phyloP scores from a whole-genome alignment of 2,113 vertebrate species.

The Rissa tridactyla region DNA sequence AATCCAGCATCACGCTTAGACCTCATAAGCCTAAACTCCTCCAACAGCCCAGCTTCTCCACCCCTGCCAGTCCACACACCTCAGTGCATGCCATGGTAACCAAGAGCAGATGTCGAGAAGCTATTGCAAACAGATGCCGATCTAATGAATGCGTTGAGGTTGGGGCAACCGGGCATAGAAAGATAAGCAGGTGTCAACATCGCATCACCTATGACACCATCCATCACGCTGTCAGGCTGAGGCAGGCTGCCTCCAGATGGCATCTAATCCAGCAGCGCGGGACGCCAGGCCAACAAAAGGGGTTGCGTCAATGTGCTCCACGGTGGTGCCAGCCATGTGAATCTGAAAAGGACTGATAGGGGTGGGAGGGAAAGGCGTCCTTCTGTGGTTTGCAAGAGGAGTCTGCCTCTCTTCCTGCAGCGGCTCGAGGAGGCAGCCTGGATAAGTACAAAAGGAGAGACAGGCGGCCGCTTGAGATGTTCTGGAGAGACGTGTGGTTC shows the following conservation, averaged over 20 bases:
- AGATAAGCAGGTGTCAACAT: conserved; percentile 63
- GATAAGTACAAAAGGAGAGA: neutral
- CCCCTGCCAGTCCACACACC: conserved; percentile 4
- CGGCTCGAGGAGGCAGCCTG: neutral
- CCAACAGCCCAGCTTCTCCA: neutral
- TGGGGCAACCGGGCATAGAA: neutral
- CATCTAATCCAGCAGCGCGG: neutral
- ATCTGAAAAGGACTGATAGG: neutral
- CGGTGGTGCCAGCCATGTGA: neutral
- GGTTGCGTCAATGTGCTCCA: neutral
- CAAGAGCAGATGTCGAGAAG: conserved; percentile 69
- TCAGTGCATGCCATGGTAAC: conserved; percentile 7
- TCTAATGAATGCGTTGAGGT: conserved; percentile 57
- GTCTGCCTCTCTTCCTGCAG: conserved; percentile 18
- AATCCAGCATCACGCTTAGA: conserved; percentile 30
- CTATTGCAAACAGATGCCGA: conserved; percentile 66
- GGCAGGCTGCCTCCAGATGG: conserved; percentile 5
- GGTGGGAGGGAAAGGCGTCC: neutral
- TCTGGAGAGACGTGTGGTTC: neutral
- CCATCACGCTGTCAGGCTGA: conserved; percentile 29
- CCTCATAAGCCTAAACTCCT: conserved; percentile 55
- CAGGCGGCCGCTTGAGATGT: accelerated
- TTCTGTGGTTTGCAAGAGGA: neutral
- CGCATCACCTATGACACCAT: neutral
- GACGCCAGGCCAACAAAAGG: neutral